Conservation (phyloP, 2,888 invertebrate genomes). For the Apamea anceps region DNA sequence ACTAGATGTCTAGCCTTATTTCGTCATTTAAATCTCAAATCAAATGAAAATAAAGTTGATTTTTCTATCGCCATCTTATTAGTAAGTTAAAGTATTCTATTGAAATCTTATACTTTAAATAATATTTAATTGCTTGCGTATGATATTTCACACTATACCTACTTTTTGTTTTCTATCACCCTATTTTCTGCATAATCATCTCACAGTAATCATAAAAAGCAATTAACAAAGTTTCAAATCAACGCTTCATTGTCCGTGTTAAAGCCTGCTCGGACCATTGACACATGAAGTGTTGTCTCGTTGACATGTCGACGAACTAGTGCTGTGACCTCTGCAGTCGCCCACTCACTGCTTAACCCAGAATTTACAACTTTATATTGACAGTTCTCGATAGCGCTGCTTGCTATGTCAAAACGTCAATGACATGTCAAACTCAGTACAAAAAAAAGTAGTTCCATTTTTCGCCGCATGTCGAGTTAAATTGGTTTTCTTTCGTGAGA, state of each 20-base stretch:
- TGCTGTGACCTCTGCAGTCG: constrained; percentile 62
- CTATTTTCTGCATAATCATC: constrained; percentile 56
- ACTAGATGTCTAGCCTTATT: constrained; percentile 64
- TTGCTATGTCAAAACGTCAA: neutral
- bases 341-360: constrained; percentile 59
- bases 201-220: constrained; percentile 64
- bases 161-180: neutral
- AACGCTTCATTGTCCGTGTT: constrained; percentile 61
- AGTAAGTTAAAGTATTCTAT: neutral
- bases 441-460: constrained; percentile 9
- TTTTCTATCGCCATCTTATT: neutral
- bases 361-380: constrained; percentile 24
- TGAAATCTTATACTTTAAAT: neutral
- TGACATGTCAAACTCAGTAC: constrained; percentile 16
- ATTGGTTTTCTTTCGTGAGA: constrained; percentile 16
- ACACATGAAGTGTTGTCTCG: constrained; percentile 68
- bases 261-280: constrained; percentile 64
- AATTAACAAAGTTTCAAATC: constrained; percentile 65
- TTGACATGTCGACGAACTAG: constrained; percentile 73
- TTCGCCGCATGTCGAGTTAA: constrained; percentile 18
- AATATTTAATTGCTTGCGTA: neutral
- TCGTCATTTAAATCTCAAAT: neutral
- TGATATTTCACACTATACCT: neutral
- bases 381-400: constrained; percentile 34
- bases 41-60: neutral